Conservation (phyloP, 2,797 vertebrate species). For the Labroides dimidiatus region DNA sequence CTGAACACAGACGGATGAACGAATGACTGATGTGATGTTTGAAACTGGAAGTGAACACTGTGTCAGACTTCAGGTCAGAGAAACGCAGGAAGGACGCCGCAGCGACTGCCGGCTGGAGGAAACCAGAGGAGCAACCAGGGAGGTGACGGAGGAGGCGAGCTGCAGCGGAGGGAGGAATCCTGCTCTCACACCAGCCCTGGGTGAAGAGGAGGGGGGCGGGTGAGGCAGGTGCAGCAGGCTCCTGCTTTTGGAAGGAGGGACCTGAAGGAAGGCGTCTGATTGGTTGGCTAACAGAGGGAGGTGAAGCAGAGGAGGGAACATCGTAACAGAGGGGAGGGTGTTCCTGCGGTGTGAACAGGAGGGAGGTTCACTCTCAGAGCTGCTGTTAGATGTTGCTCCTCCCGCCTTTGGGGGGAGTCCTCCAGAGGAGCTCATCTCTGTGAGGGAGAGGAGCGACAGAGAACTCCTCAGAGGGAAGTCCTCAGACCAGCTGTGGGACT, state of each 20-base stretch:
- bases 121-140: conserved; percentile 22
- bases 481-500: neutral
- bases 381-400: neutral
- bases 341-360: conserved; percentile 66
- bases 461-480: conserved; percentile 26
- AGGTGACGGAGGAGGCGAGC: conserved; percentile 44
- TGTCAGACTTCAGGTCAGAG: too few species aligned
- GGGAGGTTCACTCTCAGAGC: conserved; percentile 29
- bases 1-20: too few species aligned
- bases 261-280: conserved; percentile 51
- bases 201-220: conserved; percentile 32
- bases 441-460: conserved; percentile 37
- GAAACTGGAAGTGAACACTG: too few species aligned
- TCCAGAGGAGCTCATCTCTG: conserved; percentile 25
- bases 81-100: conserved; percentile 30
- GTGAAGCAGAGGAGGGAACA: conserved; percentile 62
- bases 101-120: conserved; percentile 39
- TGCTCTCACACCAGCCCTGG: conserved; percentile 3
- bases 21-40: too few species aligned
- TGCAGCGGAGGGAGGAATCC: conserved; percentile 31
- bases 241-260: conserved; percentile 33
- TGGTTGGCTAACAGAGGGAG: conserved; percentile 66
- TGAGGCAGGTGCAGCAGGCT: conserved; percentile 49
- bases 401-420: neutral
- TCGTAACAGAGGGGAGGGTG: conserved; percentile 70